Evolutionary conservation across 2,888 invertebrate species (phyloP).

Genomic region (Nymphalis urticae): DNA sequence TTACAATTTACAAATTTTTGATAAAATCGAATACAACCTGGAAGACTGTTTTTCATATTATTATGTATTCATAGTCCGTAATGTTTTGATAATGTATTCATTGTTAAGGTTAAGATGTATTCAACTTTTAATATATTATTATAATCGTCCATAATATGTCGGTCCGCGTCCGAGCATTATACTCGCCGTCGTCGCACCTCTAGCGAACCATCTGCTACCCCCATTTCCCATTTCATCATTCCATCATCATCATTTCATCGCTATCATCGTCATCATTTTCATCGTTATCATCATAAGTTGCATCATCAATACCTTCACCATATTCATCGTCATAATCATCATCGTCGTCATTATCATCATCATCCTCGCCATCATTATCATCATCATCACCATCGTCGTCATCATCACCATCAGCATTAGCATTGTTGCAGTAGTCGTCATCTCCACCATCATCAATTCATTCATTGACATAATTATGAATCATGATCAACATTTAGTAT

Average conservation of each 20-base stretch:
- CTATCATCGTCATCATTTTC: conserved; percentile 12
- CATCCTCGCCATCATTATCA: not conserved
- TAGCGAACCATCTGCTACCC: conserved; percentile 35
- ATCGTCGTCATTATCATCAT: not conserved
- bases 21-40: conserved; percentile 70
- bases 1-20: conserved; percentile 80
- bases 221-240: not conserved
- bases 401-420: not conserved
- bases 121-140: conserved; percentile 53
- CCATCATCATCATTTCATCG: conserved; percentile 4
- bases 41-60: conserved; percentile 79
- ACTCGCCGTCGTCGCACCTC: conserved; percentile 34
- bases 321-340: not conserved
- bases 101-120: conserved; percentile 68
- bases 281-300: not conserved
- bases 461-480: not conserved
- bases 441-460: conserved; percentile 8
- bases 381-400: not conserved
- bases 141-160: conserved; percentile 35
- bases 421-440: not conserved
- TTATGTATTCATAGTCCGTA: conserved; percentile 75
- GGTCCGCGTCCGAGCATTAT: conserved; percentile 32
- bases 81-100: conserved; percentile 75
- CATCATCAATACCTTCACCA: not conserved
- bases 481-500: not conserved